These are phyloP conservation scores for Hystrix cristata DNA, from an alignment of 2,113 vertebrate genomes.

Conservation along the genomic window DNA sequence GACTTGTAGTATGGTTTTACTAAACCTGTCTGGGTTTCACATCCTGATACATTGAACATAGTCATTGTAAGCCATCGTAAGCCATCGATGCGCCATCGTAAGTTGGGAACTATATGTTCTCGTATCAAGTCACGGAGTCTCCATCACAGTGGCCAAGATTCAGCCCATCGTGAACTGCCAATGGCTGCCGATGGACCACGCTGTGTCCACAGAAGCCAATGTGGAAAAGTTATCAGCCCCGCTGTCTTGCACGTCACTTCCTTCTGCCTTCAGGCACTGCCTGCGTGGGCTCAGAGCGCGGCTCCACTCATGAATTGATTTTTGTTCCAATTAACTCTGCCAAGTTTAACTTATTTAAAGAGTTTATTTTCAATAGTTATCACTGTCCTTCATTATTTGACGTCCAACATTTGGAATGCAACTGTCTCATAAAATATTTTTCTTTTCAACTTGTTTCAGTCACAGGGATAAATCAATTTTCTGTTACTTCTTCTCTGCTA, in stretches of 20 bases:
- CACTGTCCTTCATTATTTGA: not conserved
- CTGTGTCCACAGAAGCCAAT: not conserved
- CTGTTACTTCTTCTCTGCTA: not conserved
- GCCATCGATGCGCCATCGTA: not conserved
- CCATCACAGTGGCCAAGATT: not conserved
- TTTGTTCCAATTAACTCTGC: not conserved
- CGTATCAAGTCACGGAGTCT: not conserved
- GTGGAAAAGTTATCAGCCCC: not conserved
- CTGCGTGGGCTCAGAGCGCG: too few relatives aligned
- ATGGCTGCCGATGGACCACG: not conserved
- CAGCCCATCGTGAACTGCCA: not conserved
- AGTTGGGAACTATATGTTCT: too few relatives aligned
- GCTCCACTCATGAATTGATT: too few relatives aligned
- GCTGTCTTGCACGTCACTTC: not conserved
- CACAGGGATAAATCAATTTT: not conserved
- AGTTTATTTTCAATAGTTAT: not conserved
- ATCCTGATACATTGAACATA: not conserved
- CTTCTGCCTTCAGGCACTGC: not conserved
- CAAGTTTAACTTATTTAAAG: not conserved
- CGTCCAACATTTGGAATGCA: not conserved
- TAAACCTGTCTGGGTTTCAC: not conserved
- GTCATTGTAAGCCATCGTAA: not conserved
- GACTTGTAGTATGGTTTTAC: not conserved
- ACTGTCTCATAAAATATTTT: not conserved
- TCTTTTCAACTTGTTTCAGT: not conserved